phyloP scores from a whole-genome alignment of 2,797 vertebrate species.

The Lagodon rhomboides region DNA sequence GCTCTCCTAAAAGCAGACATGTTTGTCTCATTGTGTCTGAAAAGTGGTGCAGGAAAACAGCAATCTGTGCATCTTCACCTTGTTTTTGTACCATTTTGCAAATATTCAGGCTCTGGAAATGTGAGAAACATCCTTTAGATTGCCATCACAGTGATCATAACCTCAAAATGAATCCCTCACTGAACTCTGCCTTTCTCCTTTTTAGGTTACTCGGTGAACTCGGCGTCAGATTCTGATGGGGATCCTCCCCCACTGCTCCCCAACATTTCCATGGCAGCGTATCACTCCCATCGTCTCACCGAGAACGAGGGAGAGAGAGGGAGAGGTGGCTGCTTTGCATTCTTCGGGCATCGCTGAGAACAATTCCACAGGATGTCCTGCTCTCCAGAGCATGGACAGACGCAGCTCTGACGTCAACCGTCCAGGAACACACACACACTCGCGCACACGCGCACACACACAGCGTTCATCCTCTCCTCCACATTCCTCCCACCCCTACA shows the following conservation, averaged over 20 bases:
- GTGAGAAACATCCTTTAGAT: neutral
- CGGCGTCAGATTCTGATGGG: constrained; percentile 6
- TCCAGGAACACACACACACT: constrained; percentile 41
- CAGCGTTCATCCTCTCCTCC: constrained; percentile 32
- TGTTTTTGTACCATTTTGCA: neutral
- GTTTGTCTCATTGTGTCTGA: constrained; percentile 20
- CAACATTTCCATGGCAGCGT: neutral
- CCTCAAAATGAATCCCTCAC: constrained; percentile 11
- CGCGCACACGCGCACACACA: constrained; percentile 13
- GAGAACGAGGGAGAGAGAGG: constrained; percentile 29
- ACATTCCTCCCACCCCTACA: constrained; percentile 57
- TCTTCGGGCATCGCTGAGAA: constrained; percentile 63
- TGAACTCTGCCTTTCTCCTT: constrained; percentile 4
- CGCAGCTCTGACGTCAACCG: constrained; percentile 78
- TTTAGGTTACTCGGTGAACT: constrained; percentile 19
- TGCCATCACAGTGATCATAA: neutral
- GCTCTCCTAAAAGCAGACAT: constrained; percentile 33
- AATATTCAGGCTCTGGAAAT: neutral
- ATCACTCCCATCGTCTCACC: constrained; percentile 18
- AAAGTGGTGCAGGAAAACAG: neutral
- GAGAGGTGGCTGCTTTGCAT: constrained; percentile 68
- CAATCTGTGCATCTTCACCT: constrained; percentile 7
- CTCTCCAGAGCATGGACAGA: constrained; percentile 71
- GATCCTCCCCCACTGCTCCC: neutral
- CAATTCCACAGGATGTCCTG: constrained; percentile 81